Base-by-base conservation (phyloP, 1,140 invertebrate species). In the Ceratina japonica region DNA sequence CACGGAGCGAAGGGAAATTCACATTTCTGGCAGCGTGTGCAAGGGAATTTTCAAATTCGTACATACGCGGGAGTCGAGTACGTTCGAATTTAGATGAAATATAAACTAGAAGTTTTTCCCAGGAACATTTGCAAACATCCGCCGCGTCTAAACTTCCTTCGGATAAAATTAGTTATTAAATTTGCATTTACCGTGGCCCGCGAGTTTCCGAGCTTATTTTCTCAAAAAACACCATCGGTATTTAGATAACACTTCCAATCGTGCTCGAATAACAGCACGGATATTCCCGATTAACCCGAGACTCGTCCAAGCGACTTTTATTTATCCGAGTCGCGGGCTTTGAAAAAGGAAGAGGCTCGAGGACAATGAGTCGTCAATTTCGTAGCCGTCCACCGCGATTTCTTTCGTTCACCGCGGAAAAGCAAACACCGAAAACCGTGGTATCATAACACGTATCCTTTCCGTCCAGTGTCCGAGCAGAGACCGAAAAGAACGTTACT, bases 371-470 rank as follows among this genome's bases (percentile, higher is more conserved):
- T 82, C 44, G 68, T 75, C 80, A 24, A 80, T 75, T 85, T 83
- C 58, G 61, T 61, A n/a, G 59, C 24, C 18, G 71, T 75, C 54
- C 61, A 22, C 51, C 54, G 71, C 74, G 83, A 76, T 83, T 82
- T 81, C 66, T 73, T 65, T 70, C n/a, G 31, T 3, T 44, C 63
- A 13, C 5, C 24, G 61, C 31, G 54, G 62, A 66, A 68, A 85
- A 79, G 80, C 80, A 86, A 86, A 86, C 83, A 86, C 72, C 69
- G 59, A 69, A 66, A 77, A n/a, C 51, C 69, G 49, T 56, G 72
- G 84, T 86, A 85, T 85, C 80, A 82, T 85, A 85, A 86, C 83
- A 86, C 69, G 69, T 61, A 44, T 20, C 44, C 37, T 12, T 5
- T 15, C 20, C 15, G 20, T 44, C 10, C 15, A 20, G 20, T 13